A percentile compares a stretch with the other conserved stretches of the same genome.
Conservation (phyloP, 2,888 invertebrate species). For the Linnaemya tessellans region DNA sequence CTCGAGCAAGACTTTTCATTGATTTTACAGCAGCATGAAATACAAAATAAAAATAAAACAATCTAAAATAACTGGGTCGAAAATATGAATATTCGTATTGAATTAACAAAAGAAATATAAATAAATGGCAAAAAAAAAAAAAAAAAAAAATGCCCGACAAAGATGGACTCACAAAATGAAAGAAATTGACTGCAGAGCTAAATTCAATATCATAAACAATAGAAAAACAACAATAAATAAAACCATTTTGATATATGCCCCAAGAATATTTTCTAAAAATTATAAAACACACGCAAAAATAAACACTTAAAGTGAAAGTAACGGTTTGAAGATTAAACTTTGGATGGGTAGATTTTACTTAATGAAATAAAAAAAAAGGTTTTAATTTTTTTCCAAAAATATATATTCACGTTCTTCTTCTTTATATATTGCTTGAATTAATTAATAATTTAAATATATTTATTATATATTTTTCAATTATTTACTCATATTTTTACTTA, state of each 20-base stretch:
- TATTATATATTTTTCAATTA: no score
- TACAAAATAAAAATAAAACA: constrained; percentile 28
- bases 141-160: background rate
- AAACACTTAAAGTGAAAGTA: constrained; percentile 63
- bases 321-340: constrained; percentile 40
- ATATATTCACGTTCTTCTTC: background rate
- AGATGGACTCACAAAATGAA: constrained; percentile 5
- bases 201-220: constrained; percentile 38
- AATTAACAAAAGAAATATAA: constrained; percentile 1
- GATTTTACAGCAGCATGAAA: constrained; percentile 29
- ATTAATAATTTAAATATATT: no score
- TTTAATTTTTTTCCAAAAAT: background rate
- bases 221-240: constrained; percentile 23
- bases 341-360: background rate
- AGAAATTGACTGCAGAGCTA: constrained; percentile 4
- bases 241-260: constrained; percentile 53
- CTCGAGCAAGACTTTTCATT: background rate
- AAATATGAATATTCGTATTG: constrained; percentile 46
- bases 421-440: background rate
- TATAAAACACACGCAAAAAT: constrained; percentile 45
- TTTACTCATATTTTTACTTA: background rate
- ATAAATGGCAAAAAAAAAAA: constrained; percentile 10
- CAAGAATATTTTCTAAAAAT: constrained; percentile 66
- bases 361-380: background rate
- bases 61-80: constrained; percentile 60